phyloP scores from a whole-genome alignment of 1,140 invertebrate species.

The Drosophila melanica region DNA sequence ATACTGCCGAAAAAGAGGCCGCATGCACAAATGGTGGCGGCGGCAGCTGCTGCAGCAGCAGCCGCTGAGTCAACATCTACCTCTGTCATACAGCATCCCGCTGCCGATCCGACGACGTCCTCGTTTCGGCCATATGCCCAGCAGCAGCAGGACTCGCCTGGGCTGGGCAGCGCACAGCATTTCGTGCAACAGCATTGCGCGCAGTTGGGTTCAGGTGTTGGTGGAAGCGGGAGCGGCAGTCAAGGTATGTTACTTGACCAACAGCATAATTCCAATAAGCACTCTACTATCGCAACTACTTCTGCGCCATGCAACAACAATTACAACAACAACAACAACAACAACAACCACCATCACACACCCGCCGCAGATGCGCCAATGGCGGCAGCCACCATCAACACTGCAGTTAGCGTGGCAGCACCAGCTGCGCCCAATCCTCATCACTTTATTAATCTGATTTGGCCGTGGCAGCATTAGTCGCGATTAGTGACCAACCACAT shows the following conservation, averaged over 20 bases:
- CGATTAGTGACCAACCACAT: constrained; percentile 32
- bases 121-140: constrained; percentile 80
- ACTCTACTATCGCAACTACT: constrained; percentile 76
- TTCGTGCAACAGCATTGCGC: constrained; percentile 77
- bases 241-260: constrained; percentile 84
- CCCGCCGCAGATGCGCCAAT: constrained; percentile 54
- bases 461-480: constrained; percentile 80
- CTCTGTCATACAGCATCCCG: constrained; percentile 76
- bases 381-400: constrained; percentile 48
- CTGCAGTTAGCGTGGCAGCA: constrained; percentile 47
- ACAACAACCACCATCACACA: constrained; percentile 66
- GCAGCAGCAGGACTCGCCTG: constrained; percentile 52
- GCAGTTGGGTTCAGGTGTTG: constrained; percentile 60
- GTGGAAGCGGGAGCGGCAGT: constrained; percentile 57
- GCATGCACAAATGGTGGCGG: constrained; percentile 80
- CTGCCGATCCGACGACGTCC: constrained; percentile 65
- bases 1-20: constrained; percentile 82
- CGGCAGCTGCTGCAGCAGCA: constrained; percentile 67
- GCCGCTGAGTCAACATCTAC: constrained; percentile 61
- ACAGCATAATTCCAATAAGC: constrained; percentile 82
- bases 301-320: constrained; percentile 78
- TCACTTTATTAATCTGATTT: constrained; percentile 82
- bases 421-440: constrained; percentile 79
- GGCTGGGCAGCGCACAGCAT: constrained; percentile 58
- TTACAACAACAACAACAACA: constrained; percentile 78